Evolutionary conservation across 2,797 vertebrate genomes (phyloP).

Genomic region (Dendrocincla tyrannina): DNA sequence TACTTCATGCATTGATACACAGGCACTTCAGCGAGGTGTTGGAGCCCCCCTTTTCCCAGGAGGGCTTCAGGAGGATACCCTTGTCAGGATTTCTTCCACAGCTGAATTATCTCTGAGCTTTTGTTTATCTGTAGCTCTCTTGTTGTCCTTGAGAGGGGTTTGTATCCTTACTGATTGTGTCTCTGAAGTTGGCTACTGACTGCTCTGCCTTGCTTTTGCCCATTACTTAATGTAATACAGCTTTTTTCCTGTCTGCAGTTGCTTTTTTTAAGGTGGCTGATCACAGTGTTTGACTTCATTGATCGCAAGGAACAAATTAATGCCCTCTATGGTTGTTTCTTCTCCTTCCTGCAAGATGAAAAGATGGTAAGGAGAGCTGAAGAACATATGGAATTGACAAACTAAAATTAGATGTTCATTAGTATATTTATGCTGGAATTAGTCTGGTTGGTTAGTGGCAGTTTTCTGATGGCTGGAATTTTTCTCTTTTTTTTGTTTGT

Average conservation of each 20-base stretch:
- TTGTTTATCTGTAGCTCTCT: background rate
- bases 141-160: background rate
- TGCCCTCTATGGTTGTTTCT: constrained; percentile 92
- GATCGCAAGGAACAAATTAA: constrained; percentile 87
- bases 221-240: background rate
- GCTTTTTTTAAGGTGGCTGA: constrained; percentile 91
- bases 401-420: background rate
- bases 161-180: background rate
- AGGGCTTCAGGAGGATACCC: background rate
- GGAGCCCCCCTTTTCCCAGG: background rate
- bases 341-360: constrained; percentile 87
- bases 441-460: background rate
- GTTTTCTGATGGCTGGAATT: background rate
- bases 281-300: constrained; percentile 93
- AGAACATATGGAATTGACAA: background rate
- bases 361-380: constrained; percentile 81
- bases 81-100: background rate
- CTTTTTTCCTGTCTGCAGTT: constrained; percentile 73
- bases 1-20: background rate
- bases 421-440: background rate
- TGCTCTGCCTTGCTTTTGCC: background rate
- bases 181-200: background rate
- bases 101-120: background rate
- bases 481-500: background rate
- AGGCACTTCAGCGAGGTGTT: background rate